Evolutionary conservation across 2,113 vertebrate genomes (phyloP), one percentile per base, ranked within the genome.

Genomic region (Thalassarche chlororhynchos): DNA sequence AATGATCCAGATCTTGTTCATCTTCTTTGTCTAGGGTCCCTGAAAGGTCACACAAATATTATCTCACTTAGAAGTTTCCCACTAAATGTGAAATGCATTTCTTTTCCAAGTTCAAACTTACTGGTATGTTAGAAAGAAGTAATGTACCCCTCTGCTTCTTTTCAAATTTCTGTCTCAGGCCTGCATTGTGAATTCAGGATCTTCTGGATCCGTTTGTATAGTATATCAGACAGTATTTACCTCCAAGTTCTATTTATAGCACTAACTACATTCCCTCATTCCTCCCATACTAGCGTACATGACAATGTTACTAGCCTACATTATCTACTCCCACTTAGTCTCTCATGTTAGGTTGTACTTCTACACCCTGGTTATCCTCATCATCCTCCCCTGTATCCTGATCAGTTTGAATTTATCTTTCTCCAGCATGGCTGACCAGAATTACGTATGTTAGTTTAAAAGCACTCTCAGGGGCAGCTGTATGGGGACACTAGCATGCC

Each of bases 1-100:
- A 97, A 81, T 82, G n/a, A 95, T 95, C 86, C 90, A 94, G 92
- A 96, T 92, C 90, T 79, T 95, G 80, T 75, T 95, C 96, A 79
- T 96, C 94, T 92, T 90, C 89, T 92, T 89, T 93, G 86, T 95
- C 64, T 89, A 68, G 61, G 90, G 90, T 92, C 80, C 74, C 89
- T 25, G 55, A 93, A 95, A 96, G 95, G 96, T 93, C 88, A 95
- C 72, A 72, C 54, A 93, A 93, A 71, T 65, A 77, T 9, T 9
- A 31, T 83, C 72, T 95, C 76, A 34, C 84, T 92, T 58, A 14
- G 5, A 85, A 92, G 44, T 87, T 93, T 90, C 84, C 92, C 55
- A 36, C 68, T 87, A 80, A 77, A 88, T 14, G 21, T 49, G 60
- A 78, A 92, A 92, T 29, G 9, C 10, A 28, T 62, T 83, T 71